Percentiles rank a stretch among this genome's conserved stretches.
phyloP scores from a whole-genome alignment of 1,140 invertebrate species.

The Muscidifurax raptorellus region DNA sequence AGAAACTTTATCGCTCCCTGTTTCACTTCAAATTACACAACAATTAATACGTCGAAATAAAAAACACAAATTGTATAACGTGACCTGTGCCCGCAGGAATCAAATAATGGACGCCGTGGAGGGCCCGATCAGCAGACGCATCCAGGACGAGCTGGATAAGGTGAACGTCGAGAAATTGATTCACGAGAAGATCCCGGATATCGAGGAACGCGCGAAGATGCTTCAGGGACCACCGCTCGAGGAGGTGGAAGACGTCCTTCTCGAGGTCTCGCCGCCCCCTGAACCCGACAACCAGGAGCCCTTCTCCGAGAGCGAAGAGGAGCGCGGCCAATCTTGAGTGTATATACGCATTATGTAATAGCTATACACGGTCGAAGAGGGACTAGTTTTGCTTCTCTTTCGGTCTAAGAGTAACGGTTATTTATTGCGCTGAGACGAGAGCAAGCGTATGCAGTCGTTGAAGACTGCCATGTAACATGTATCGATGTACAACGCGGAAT shows the following conservation, averaged over 20 bases:
- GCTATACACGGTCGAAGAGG: background rate
- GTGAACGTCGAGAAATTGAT: constrained; percentile 84
- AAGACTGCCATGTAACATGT: background rate
- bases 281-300: constrained; percentile 64
- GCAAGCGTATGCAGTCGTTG: background rate
- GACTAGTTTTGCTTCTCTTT: background rate
- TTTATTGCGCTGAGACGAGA: background rate
- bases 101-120: constrained; percentile 90
- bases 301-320: constrained; percentile 71
- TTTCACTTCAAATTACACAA: too few relatives aligned
- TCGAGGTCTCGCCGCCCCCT: constrained; percentile 54
- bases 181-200: constrained; percentile 79
- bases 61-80: too few relatives aligned
- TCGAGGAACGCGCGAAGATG: constrained; percentile 77
- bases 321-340: constrained; percentile 61
- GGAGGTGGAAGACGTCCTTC: constrained; percentile 64
- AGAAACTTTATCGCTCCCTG: too few relatives aligned
- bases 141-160: constrained; percentile 82
- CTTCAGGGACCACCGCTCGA: constrained; percentile 61
- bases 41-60: too few relatives aligned
- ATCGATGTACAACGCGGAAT: too few relatives aligned
- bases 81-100: constrained; percentile 72
- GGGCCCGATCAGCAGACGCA: constrained; percentile 81
- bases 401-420: too few relatives aligned
- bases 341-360: background rate